Percentiles rank a stretch among this genome's conserved stretches.
These are phyloP conservation scores for Malurus splendens DNA, from an alignment of 2,797 vertebrate genomes.

Conservation along the genomic window DNA sequence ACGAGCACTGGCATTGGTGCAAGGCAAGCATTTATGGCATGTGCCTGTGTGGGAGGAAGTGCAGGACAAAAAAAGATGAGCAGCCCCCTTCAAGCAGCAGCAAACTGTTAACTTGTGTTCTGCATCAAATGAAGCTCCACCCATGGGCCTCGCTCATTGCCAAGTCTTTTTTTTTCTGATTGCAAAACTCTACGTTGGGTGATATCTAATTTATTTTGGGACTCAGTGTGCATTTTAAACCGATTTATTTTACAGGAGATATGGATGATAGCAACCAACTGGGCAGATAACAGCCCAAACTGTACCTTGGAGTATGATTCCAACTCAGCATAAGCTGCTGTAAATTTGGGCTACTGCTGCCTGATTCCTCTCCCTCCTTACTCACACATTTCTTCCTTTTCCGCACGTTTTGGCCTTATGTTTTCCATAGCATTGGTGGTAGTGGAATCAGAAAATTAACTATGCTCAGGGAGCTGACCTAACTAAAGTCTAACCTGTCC, in stretches of 20 bases:
- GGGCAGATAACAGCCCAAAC: background rate
- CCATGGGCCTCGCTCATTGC: background rate
- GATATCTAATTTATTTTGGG: slow-evolving; percentile 13
- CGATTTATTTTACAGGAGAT: slow-evolving; percentile 17
- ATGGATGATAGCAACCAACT: background rate
- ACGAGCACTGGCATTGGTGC: background rate
- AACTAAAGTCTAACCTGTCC: background rate
- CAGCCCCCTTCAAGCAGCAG: background rate
- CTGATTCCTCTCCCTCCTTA: background rate
- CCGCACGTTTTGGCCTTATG: background rate
- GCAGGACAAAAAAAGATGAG: background rate
- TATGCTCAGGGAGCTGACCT: background rate
- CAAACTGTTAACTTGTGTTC: background rate
- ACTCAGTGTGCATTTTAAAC: background rate
- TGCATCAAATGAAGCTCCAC: background rate
- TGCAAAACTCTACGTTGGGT: background rate
- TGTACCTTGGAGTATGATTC: background rate
- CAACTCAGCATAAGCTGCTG: background rate
- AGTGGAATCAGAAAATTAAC: background rate
- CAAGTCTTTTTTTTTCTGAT: background rate
- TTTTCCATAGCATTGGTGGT: background rate
- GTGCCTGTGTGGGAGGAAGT: background rate
- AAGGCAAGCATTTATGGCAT: background rate
- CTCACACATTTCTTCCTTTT: background rate
- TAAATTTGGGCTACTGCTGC: background rate